Conservation (phyloP, 2,888 invertebrate genomes). For the Drosophila mayaguana region DNA sequence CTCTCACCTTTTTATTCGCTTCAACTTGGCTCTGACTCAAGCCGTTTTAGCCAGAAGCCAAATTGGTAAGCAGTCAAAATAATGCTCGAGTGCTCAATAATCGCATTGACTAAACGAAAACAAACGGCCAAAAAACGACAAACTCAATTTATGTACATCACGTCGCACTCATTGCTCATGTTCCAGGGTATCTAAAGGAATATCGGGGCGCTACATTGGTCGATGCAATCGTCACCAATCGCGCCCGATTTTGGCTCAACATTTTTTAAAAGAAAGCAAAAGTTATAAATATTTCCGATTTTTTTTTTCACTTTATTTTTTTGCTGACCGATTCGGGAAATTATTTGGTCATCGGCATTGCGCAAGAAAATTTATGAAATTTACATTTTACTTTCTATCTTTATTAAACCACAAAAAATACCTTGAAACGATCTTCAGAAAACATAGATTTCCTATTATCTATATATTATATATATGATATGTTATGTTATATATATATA, state of each 20-base stretch:
- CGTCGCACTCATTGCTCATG: constrained; percentile 11
- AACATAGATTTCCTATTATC: too few relatives aligned
- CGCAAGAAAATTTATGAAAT: constrained; percentile 49
- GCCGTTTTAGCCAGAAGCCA: constrained; percentile 40
- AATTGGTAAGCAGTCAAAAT: constrained; percentile 33
- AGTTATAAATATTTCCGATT: constrained; percentile 30
- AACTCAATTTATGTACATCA: constrained; percentile 45
- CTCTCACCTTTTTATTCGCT: constrained; percentile 7
- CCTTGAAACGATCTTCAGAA: too few relatives aligned
- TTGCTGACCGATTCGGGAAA: constrained; percentile 40
- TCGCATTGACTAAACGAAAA: constrained; percentile 36
- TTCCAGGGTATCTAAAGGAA: constrained; percentile 7
- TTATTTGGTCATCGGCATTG: constrained; percentile 30
- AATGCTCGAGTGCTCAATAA: constrained; percentile 40
- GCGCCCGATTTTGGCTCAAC: constrained; percentile 25
- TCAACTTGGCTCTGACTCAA: constrained; percentile 52
- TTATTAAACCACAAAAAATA: too few relatives aligned
- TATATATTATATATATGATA: too few relatives aligned
- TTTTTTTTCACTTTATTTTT: constrained; percentile 18
- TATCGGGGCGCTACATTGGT: not conserved
- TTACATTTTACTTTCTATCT: constrained; percentile 48
- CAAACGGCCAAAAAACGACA: not conserved
- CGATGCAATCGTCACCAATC: constrained; percentile 3
- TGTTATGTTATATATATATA: too few relatives aligned
- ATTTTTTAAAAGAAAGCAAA: constrained; percentile 67